Base-by-base conservation (phyloP, 1,140 invertebrate species). In the Eueides isabella region DNA sequence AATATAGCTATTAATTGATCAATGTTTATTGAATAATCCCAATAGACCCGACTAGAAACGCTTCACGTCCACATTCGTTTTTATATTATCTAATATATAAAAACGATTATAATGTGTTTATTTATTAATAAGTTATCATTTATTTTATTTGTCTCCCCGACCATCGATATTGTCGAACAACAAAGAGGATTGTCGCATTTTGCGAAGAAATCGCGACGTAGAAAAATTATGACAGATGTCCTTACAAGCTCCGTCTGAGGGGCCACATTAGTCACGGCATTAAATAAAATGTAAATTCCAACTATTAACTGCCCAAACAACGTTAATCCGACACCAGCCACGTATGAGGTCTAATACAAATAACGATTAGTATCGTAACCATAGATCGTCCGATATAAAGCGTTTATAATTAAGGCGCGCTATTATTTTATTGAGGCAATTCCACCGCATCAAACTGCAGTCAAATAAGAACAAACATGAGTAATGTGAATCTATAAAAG, bases 181-280 rank as follows among this genome's bases (percentile, higher is more conserved):
- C 88, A 90, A 90, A 91, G 86, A 77, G 80, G 85, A 86, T 89
- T 90, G 88, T 91, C 84, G 83, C 86, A 73, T 86, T 86, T 83
- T 81, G 90, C 89, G 82, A 84, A 90, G 85, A 85, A 89, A 86
- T 87, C 83, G 89, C 86, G 90, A 93, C 91, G 88, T 91, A 90
- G 90, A 93, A 92, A 91, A 93, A 93, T 93, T 90, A 93, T 93
- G 91, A 92, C 85, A 93, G 85, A 93, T 93, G 83, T 83, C 48
- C 23, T 55, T 84, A 87, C 66, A 82, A 79, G 80, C 77, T 82
- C 69, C 76, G 71, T 72, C 74, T 74, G 83, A 75, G 78, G 70
- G 67, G 61, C 74, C 75, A 72, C 76, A 92, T 93, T 92, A 86
- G 85, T 92, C 87, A 92, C 78, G 85, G 86, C 62, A 88, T 88